A percentile compares a stretch with the other conserved stretches of the same genome.
Evolutionary conservation across 2,113 vertebrate genomes (phyloP).

Genomic region (Catagonus wagneri): DNA sequence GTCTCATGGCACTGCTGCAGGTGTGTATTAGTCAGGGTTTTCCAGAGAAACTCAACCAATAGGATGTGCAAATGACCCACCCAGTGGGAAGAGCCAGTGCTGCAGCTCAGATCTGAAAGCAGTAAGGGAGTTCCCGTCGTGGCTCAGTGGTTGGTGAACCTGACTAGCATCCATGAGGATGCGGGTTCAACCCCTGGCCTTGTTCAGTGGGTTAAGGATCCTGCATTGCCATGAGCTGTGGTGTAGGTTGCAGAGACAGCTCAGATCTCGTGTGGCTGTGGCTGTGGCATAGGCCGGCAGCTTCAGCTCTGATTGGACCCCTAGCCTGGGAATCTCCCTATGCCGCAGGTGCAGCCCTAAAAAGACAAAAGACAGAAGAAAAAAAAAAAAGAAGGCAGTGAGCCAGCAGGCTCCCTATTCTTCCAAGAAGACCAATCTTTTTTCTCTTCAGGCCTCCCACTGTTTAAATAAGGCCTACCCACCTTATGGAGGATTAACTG

Average conservation of each 20-base stretch:
- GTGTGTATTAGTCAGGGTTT: background rate
- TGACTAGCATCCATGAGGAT: no score
- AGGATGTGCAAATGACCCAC: background rate
- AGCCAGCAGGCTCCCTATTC: background rate
- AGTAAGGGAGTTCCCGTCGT: background rate
- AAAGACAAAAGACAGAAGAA: no score
- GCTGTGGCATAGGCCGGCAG: no score
- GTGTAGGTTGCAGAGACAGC: no score
- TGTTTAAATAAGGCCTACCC: background rate
- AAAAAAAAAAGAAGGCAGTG: background rate
- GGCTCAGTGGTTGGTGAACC: no score
- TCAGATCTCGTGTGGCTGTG: no score
- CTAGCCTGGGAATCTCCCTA: no score
- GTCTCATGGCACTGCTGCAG: background rate
- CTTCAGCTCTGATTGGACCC: no score
- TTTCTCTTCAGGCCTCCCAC: background rate
- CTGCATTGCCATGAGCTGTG: no score
- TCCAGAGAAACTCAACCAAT: background rate
- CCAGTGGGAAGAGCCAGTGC: background rate
- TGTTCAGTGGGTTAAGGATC: no score
- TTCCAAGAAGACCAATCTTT: background rate
- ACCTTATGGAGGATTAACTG: background rate
- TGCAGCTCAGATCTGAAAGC: background rate
- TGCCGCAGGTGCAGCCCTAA: no score
- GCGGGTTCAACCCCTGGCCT: no score